Conservation (phyloP, 2,113 vertebrate genomes). For the Malurus melanocephalus region DNA sequence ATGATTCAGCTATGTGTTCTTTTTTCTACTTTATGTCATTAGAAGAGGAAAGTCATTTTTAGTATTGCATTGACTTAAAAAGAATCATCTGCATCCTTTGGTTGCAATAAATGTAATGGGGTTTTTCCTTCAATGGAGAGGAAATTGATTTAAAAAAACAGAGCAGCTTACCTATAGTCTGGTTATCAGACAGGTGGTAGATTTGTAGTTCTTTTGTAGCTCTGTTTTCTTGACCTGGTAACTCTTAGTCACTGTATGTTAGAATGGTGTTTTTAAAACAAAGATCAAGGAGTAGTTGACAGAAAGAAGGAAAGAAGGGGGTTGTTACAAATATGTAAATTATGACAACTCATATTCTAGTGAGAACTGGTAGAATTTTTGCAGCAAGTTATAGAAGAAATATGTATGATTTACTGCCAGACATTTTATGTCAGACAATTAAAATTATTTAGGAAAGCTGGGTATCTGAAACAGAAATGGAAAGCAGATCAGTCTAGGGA, state of each 20-base stretch:
- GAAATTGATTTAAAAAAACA: background rate
- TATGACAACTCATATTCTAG: background rate
- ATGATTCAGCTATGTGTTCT: background rate
- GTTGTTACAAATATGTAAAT: background rate
- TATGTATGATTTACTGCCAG: slow-evolving; percentile 13
- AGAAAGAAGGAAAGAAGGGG: background rate
- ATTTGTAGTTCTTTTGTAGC: background rate
- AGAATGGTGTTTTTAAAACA: background rate
- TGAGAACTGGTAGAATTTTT: slow-evolving; percentile 4
- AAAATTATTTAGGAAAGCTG: slow-evolving; percentile 40
- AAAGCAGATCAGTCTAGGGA: slow-evolving; percentile 51
- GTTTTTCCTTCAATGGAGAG: background rate
- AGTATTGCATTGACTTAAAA: background rate
- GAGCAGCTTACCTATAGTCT: background rate
- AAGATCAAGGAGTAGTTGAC: background rate
- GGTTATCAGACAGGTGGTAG: background rate
- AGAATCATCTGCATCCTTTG: background rate
- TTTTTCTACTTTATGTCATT: background rate
- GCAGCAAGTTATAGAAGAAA: background rate
- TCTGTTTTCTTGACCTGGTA: background rate
- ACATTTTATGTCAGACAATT: slow-evolving; percentile 44
- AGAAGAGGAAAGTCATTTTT: background rate
- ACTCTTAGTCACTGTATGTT: background rate
- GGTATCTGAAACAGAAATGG: background rate
- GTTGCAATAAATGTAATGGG: background rate